phyloP scores from a whole-genome alignment of 2,113 vertebrate genomes.

The Alethe diademata region DNA sequence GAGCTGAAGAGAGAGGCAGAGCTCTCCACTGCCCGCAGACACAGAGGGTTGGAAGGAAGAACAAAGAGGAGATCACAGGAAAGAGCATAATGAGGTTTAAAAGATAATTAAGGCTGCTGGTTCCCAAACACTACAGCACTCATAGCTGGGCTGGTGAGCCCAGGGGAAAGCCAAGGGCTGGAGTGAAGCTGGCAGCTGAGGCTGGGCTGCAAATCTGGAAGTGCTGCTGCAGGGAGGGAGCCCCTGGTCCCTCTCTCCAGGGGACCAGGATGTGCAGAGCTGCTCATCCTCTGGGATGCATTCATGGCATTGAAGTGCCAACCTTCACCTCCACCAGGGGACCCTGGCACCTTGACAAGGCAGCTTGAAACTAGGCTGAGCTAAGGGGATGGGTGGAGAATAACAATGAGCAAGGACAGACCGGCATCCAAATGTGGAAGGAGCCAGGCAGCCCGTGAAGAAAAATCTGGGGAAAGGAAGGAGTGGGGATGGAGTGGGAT shows the following conservation, averaged over 20 bases:
- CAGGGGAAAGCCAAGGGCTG: background rate
- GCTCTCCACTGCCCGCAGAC: background rate
- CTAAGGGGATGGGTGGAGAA: constrained; percentile 7
- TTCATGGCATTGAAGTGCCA: background rate
- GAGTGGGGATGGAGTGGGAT: background rate
- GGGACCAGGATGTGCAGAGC: background rate
- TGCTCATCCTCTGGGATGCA: background rate
- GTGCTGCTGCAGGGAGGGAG: background rate
- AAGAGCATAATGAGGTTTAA: background rate
- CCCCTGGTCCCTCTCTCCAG: background rate
- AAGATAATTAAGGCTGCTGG: background rate
- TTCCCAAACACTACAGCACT: background rate
- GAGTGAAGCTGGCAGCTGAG: background rate
- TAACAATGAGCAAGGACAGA: constrained; percentile 21
- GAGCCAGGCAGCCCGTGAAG: background rate
- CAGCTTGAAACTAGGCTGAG: background rate
- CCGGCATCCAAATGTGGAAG: background rate
- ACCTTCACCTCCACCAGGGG: background rate
- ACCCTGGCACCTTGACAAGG: constrained; percentile 29
- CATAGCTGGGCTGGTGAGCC: background rate
- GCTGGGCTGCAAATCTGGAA: background rate
- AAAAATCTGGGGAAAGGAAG: background rate
- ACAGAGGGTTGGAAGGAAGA: background rate
- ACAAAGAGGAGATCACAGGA: background rate
- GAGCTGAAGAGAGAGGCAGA: background rate